A percentile compares a stretch with the other conserved stretches of the same genome.
Evolutionary conservation across 2,797 vertebrate genomes (phyloP).

Genomic region (Lates japonicus): DNA sequence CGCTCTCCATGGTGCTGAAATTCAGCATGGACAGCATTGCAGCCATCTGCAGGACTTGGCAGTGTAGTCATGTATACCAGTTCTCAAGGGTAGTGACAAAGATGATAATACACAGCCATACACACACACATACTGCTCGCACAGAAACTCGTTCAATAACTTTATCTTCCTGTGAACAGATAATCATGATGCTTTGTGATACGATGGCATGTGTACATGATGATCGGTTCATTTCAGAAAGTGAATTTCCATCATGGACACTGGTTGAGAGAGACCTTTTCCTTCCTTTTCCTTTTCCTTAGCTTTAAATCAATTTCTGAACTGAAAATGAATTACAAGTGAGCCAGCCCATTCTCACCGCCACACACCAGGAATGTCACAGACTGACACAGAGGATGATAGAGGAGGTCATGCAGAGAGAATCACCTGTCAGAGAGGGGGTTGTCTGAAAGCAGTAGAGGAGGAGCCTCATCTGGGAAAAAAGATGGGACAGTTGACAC

Average conservation of each 20-base stretch:
- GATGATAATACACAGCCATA: constrained; percentile 8
- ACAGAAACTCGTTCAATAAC: background rate
- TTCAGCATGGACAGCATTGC: background rate
- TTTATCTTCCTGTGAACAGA: background rate
- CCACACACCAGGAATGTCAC: background rate
- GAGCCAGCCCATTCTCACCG: constrained; percentile 1
- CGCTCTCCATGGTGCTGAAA: constrained; percentile 36
- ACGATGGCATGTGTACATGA: background rate
- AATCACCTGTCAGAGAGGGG: constrained; percentile 88
- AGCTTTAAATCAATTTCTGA: constrained; percentile 15
- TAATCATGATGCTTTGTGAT: constrained; percentile 7
- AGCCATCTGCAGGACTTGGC: constrained; percentile 10
- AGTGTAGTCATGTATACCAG: background rate
- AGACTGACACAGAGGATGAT: constrained; percentile 4
- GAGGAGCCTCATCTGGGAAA: constrained; percentile 63
- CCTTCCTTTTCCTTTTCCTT: background rate
- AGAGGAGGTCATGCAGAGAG: constrained; percentile 45
- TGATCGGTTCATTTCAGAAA: constrained; percentile 12
- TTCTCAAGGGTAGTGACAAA: constrained; percentile 37
- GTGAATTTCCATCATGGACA: background rate
- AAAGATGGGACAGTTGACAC: constrained; percentile 21
- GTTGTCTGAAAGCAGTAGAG: constrained; percentile 72
- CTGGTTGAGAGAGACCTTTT: background rate
- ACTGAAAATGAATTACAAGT: background rate
- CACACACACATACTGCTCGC: background rate